These are phyloP conservation scores for Andrena chrysosceles DNA, from an alignment of 2,888 invertebrate genomes.

Conservation along the genomic window DNA sequence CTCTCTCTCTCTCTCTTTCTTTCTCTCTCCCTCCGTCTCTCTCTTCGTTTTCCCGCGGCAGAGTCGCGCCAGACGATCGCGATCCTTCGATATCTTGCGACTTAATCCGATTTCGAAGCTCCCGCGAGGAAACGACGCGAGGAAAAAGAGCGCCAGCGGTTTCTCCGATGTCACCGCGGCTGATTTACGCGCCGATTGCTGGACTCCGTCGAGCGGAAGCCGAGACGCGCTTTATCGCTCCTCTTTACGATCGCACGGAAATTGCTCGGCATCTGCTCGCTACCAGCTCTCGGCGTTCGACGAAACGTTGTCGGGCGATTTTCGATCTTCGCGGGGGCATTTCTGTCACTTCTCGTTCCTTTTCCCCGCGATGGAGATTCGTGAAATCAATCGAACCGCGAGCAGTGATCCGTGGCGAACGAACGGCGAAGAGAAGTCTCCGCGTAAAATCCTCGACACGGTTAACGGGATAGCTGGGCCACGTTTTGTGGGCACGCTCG, in stretches of 20 bases:
- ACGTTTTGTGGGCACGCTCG: neutral
- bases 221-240: slow-evolving; percentile 7
- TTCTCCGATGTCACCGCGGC: slow-evolving; percentile 34
- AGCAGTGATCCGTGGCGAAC: neutral
- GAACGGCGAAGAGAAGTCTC: neutral
- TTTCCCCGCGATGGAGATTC: too few species aligned
- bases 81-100: slow-evolving; percentile 40
- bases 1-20: slow-evolving; percentile 25
- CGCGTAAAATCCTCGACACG: neutral
- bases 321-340: too few species aligned
- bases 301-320: too few species aligned
- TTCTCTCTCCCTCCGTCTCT: slow-evolving; percentile 24
- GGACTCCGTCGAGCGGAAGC: slow-evolving; percentile 20
- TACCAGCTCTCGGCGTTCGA: too few species aligned
- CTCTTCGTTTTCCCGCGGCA: neutral
- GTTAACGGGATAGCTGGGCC: slow-evolving; percentile 2
- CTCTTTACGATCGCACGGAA: slow-evolving; percentile 8
- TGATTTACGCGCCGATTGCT: slow-evolving; percentile 28
- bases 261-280: slow-evolving; percentile 2
- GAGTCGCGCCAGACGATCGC: slow-evolving; percentile 7
- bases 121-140: neutral
- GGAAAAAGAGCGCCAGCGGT: slow-evolving; percentile 9
- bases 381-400: too few species aligned
- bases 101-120: slow-evolving; percentile 51
- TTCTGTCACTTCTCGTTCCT: too few species aligned